Base-by-base conservation (phyloP, 92 coral and sea anemone genomes). In the Blastomussa wellsi region DNA sequence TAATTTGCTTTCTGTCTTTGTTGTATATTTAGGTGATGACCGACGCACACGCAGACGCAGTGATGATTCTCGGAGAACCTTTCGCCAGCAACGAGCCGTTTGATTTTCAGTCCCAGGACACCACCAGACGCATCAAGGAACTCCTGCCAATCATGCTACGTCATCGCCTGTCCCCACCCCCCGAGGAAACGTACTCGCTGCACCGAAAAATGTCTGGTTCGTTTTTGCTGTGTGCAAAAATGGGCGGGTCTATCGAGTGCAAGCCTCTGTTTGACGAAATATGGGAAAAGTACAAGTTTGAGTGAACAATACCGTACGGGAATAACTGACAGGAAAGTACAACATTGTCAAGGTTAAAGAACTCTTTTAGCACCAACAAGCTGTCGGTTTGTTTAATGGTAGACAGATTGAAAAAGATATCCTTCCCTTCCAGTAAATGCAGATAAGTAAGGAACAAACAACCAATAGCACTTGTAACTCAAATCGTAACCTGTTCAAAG, bases 141-240 rank as follows among this genome's bases (percentile, higher is more conserved):
- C 95, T 96, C 59, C 72, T 96, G 86, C 98, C 98, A 82, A 77
- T 96, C 87, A 96, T 96, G 98, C 92, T 96, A 62, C 98, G 98
- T 47, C 98, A 96, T 85, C 98, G 98, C 51, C 92, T 96, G 53
- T 82, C 98, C 24, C 98, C 98, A 66, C 98, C 98, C 55, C 98
- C 98, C n/a, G 98, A 96, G 86, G 98, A 96, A 71, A 93, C 95
- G 53, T 96, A 96, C 89, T 96, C 98, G 16, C 86, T 96, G 77
- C 98, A 96, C 80, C 91, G 98, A 22, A 96, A 96, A 82, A 94
- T 96, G 97, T 96, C 98, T 5, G 98, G 98, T 22, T 91, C 96
- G 29, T 96, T 96, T 78, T 76, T 96, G 69, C 88, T 96, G 67
- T 96, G 98, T 79, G 90, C 98, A 20, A 93, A 95, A 71, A 94